A percentile compares a stretch with the other conserved stretches of the same genome.
These are phyloP conservation scores for Stenotaenia linearis DNA, from an alignment of 2,888 invertebrate genomes.

Conservation along the genomic window DNA sequence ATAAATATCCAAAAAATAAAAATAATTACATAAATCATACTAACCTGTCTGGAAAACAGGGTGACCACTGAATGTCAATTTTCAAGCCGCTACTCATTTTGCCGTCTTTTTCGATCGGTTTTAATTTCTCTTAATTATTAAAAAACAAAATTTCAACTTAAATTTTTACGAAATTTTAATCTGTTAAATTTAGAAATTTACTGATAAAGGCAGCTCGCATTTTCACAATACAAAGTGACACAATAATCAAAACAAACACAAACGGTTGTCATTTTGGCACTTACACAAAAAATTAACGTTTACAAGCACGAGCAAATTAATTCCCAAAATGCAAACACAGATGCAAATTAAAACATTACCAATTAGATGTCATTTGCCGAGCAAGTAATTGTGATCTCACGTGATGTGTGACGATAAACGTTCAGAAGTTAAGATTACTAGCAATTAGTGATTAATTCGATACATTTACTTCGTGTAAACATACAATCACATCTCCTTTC, in stretches of 20 bases:
- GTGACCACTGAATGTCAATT: slow-evolving; percentile 82
- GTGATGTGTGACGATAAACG: background rate
- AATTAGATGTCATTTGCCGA: background rate
- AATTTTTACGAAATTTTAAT: background rate
- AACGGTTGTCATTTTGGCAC: too few relatives aligned
- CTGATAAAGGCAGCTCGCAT: background rate
- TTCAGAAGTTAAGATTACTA: too few relatives aligned
- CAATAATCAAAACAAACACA: too few relatives aligned
- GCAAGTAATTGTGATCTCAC: background rate
- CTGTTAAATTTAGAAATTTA: background rate
- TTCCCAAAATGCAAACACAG: background rate
- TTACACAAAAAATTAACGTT: too few relatives aligned
- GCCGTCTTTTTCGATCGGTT: background rate
- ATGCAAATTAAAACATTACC: background rate
- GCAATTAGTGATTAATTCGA: too few relatives aligned
- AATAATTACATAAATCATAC: background rate
- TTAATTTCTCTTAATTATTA: background rate
- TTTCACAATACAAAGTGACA: background rate
- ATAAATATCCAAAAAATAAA: background rate
- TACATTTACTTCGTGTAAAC: too few relatives aligned
- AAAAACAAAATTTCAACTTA: background rate
- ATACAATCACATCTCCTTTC: too few relatives aligned
- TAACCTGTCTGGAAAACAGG: slow-evolving; percentile 62
- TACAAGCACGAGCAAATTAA: too few relatives aligned
- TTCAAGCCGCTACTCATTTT: slow-evolving; percentile 55